These are phyloP conservation scores for Bicyclus anynana DNA, from an alignment of 1,140 invertebrate genomes.

Conservation along the genomic window DNA sequence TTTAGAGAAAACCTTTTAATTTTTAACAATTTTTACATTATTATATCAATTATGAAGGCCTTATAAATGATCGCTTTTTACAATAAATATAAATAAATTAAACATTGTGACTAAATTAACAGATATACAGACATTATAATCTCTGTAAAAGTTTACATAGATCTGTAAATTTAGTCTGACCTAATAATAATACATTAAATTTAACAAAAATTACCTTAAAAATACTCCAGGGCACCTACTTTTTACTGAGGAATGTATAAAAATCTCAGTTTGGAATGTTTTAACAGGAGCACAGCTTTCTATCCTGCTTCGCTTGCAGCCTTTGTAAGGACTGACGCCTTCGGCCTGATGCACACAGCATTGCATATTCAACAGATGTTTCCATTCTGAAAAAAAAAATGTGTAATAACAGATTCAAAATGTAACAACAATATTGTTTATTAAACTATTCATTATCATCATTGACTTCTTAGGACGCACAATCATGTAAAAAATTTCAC, in stretches of 20 bases:
- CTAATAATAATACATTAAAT: too few species aligned
- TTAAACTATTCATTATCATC: not conserved
- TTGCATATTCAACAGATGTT: slow-evolving; percentile 71
- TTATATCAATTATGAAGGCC: too few species aligned
- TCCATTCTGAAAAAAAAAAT: slow-evolving; percentile 63
- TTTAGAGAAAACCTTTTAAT: too few species aligned
- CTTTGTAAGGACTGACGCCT: slow-evolving; percentile 63
- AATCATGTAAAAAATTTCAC: too few species aligned
- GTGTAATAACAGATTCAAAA: not conserved
- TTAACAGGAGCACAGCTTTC: slow-evolving; percentile 61
- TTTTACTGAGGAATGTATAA: slow-evolving; percentile 23
- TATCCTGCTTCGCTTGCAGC: slow-evolving; percentile 61
- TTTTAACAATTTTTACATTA: too few species aligned
- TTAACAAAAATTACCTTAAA: not conserved
- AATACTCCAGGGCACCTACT: not conserved
- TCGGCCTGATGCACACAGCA: slow-evolving; percentile 69
- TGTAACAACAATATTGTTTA: not conserved
- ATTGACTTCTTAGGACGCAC: too few species aligned
- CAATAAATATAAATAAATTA: too few species aligned
- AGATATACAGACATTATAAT: too few species aligned
- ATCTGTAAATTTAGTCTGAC: too few species aligned
- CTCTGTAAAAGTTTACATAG: too few species aligned
- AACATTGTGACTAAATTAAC: too few species aligned
- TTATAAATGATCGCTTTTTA: too few species aligned
- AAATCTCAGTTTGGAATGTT: slow-evolving; percentile 32